phyloP scores from a whole-genome alignment of 2,113 vertebrate genomes.

The Holacanthus passer region DNA sequence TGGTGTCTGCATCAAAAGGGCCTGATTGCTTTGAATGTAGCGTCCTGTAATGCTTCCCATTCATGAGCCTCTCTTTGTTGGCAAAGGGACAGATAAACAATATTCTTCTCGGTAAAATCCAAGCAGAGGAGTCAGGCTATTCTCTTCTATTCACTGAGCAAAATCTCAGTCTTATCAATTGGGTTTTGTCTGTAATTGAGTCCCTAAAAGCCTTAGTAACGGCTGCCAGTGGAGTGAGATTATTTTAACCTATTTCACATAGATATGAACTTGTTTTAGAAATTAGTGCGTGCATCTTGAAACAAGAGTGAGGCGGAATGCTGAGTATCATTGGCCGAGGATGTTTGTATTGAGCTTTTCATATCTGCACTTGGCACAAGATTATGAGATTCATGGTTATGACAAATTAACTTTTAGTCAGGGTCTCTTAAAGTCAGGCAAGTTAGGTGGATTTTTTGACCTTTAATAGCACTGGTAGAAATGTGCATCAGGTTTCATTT shows the following conservation, averaged over 20 bases:
- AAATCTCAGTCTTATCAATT: slow-evolving; percentile 29
- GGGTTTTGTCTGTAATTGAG: slow-evolving; percentile 38
- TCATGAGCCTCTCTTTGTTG: slow-evolving; percentile 45
- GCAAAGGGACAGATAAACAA: slow-evolving; percentile 29
- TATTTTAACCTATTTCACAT: slow-evolving; percentile 10
- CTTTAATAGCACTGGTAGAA: too few relatives aligned
- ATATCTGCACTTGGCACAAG: too few relatives aligned
- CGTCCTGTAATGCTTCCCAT: slow-evolving; percentile 38
- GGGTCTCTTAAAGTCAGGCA: too few relatives aligned
- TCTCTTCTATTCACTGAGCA: slow-evolving; percentile 28
- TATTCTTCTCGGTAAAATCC: slow-evolving; percentile 35
- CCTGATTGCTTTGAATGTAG: slow-evolving; percentile 68
- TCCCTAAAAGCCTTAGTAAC: slow-evolving; percentile 25
- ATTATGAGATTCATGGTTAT: too few relatives aligned
- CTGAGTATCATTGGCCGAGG: too few relatives aligned
- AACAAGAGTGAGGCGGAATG: not conserved
- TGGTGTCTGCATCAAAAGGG: slow-evolving; percentile 58
- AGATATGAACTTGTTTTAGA: not conserved
- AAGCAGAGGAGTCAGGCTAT: slow-evolving; percentile 25
- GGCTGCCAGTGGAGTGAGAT: slow-evolving; percentile 2
- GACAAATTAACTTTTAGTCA: too few relatives aligned
- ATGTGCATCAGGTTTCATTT: too few relatives aligned
- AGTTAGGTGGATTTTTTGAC: not conserved
- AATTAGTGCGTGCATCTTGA: not conserved
- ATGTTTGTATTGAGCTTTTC: too few relatives aligned